Percentiles rank a stretch among this genome's conserved stretches.
phyloP scores from a whole-genome alignment of 2,113 vertebrate genomes.

The Ochotona curzoniae region DNA sequence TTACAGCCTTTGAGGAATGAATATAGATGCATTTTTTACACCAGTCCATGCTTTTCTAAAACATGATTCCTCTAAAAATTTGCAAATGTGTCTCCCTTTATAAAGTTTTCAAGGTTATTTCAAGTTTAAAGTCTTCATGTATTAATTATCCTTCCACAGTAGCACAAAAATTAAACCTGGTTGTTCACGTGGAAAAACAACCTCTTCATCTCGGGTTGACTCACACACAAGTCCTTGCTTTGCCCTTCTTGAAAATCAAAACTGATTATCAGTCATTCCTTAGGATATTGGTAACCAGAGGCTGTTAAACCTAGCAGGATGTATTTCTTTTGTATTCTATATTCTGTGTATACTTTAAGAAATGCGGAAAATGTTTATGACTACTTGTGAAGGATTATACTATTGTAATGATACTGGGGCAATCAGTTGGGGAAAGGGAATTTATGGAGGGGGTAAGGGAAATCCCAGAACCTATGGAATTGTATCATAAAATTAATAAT shows the following conservation, averaged over 20 bases:
- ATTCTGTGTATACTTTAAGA: background rate
- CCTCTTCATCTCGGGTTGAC: background rate
- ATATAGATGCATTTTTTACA: conserved; percentile 18
- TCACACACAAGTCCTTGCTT: background rate
- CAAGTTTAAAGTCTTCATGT: background rate
- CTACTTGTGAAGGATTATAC: no score
- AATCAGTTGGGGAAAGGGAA: no score
- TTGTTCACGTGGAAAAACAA: background rate
- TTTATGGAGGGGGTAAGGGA: no score
- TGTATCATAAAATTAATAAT: no score
- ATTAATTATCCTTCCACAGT: conserved; percentile 5
- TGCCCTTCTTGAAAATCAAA: conserved; percentile 50
- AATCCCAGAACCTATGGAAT: no score
- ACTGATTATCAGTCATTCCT: conserved; percentile 31
- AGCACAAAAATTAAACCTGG: conserved; percentile 2
- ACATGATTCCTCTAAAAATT: background rate
- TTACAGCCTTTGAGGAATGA: background rate
- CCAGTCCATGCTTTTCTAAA: conserved; percentile 27
- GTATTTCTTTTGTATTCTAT: conserved; percentile 34
- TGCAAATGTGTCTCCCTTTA: background rate
- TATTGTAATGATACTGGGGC: no score
- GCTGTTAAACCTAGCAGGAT: background rate
- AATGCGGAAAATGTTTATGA: background rate
- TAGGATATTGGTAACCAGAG: conserved; percentile 8
- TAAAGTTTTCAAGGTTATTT: conserved; percentile 13